These are phyloP conservation scores for Pelagia noctiluca DNA, from an alignment of 30 jellyfish, hydroid and myxozoan species.

Conservation along the genomic window DNA sequence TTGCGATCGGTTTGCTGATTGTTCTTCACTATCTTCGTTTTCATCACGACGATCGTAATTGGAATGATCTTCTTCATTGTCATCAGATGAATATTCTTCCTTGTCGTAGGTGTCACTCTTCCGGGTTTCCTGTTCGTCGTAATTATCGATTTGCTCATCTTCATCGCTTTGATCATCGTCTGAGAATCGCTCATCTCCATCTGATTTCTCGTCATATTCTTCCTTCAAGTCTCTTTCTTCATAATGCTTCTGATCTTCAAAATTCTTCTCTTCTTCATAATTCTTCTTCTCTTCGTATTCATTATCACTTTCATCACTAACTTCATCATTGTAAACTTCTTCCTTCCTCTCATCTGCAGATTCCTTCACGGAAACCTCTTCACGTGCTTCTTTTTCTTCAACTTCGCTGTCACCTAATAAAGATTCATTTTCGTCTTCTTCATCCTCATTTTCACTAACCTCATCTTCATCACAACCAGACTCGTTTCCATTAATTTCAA, in stretches of 20 bases:
- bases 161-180: neutral
- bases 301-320: slow-evolving; percentile 5
- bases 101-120: neutral
- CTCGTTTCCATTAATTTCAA: neutral
- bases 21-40: slow-evolving; percentile 24
- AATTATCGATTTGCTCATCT: slow-evolving; percentile 8
- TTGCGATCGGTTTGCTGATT: neutral
- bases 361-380: slow-evolving; percentile 19
- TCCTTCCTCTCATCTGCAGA: slow-evolving; percentile 50
- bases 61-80: neutral
- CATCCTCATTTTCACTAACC: slow-evolving; percentile 11
- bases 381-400: slow-evolving; percentile 21
- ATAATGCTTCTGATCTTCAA: no score
- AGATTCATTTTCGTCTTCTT: slow-evolving; percentile 17
- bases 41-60: neutral
- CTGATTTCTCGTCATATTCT: neutral
- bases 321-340: slow-evolving; percentile 9
- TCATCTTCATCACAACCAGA: neutral
- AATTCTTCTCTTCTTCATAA: neutral
- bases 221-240: slow-evolving; percentile 42
- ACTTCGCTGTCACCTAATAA: slow-evolving; percentile 12
- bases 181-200: neutral
- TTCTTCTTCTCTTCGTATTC: slow-evolving; percentile 14
- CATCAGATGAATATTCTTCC: neutral
- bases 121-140: slow-evolving; percentile 14